Evolutionary conservation across 2,797 vertebrate species (phyloP).

Genomic region (Dermochelys coriacea): DNA sequence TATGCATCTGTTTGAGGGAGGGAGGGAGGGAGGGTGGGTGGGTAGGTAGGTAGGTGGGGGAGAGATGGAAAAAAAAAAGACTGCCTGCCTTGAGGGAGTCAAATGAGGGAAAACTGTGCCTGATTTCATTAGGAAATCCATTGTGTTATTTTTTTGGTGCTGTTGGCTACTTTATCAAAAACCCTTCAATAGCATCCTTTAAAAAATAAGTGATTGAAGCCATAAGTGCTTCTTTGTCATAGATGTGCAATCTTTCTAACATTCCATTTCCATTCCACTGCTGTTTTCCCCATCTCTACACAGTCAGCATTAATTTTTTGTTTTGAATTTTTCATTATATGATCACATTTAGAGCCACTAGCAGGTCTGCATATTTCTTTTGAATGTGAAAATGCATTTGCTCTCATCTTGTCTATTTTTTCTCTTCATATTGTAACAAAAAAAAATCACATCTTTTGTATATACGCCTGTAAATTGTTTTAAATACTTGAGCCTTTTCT

Average conservation of each 20-base stretch:
- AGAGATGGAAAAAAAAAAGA: constrained; percentile 61
- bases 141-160: constrained; percentile 95
- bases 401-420: constrained; percentile 82
- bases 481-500: constrained; percentile 99
- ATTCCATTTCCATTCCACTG: constrained; percentile 93
- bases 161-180: constrained; percentile 94
- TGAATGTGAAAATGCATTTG: constrained; percentile 96
- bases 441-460: constrained; percentile 91
- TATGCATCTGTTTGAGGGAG: constrained; percentile 85
- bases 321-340: constrained; percentile 79
- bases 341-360: constrained; percentile 96
- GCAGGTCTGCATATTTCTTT: constrained; percentile 87
- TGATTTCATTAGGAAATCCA: constrained; percentile 95
- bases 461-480: constrained; percentile 99
- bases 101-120: constrained; percentile 91
- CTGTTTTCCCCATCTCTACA: constrained; percentile 87
- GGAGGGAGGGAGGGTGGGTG: neutral
- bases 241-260: constrained; percentile 99
- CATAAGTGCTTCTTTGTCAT: constrained; percentile 90
- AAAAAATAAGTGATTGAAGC: constrained; percentile 83
- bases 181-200: constrained; percentile 87
- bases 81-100: constrained; percentile 86
- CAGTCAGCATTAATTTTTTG: constrained; percentile 95
- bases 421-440: constrained; percentile 85
- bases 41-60: neutral